phyloP scores from a whole-genome alignment of 2,797 vertebrate species.

The Tympanoctomys barrerae region DNA sequence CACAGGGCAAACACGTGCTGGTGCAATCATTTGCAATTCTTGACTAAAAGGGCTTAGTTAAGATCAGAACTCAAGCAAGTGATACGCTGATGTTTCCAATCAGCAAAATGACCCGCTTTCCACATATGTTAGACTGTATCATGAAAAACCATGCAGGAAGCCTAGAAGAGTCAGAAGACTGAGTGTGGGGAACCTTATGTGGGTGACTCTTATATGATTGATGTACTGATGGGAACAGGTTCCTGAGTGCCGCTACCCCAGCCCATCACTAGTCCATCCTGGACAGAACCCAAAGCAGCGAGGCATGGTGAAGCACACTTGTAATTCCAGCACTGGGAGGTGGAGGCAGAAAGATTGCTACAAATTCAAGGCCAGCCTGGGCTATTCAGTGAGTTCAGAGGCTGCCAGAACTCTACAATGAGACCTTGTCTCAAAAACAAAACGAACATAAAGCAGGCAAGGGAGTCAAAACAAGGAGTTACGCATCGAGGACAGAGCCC shows the following conservation, averaged over 20 bases:
- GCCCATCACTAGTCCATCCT: background rate
- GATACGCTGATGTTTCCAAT: background rate
- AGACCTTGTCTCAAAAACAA: too few species aligned
- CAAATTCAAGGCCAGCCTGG: too few species aligned
- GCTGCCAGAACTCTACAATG: too few species aligned
- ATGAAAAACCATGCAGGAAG: background rate
- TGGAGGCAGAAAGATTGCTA: too few species aligned
- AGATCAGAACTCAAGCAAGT: background rate
- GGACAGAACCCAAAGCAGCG: background rate
- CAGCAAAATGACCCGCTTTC: background rate
- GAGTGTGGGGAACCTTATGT: accelerated
- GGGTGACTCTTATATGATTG: background rate
- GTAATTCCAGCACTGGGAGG: too few species aligned
- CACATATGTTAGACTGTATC: background rate
- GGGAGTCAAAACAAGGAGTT: background rate
- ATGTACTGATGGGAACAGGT: background rate
- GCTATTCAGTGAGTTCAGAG: too few species aligned
- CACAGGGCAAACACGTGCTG: background rate
- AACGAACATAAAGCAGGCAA: background rate
- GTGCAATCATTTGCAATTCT: slow-evolving; percentile 26
- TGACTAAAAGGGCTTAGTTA: background rate
- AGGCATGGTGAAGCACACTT: too few species aligned
- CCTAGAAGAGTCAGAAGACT: background rate
- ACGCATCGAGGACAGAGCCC: accelerated
- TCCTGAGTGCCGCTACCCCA: background rate